A percentile compares a stretch with the other conserved stretches of the same genome.
These are phyloP conservation scores for Zygothrica quintamaculata DNA, from an alignment of 2,888 invertebrate genomes.

Conservation along the genomic window DNA sequence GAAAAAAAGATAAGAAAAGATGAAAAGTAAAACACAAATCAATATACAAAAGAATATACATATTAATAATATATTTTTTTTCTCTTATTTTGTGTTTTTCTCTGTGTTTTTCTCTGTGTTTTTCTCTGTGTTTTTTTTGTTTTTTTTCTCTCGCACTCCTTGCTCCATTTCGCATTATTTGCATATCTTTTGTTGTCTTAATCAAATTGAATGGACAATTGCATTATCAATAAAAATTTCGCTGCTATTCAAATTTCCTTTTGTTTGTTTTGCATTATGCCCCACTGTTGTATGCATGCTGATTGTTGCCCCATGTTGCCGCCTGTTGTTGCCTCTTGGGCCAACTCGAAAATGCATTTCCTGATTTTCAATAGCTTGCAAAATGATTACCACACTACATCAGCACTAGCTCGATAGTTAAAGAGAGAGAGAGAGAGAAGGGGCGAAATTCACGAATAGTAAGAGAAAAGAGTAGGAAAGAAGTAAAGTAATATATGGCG, in stretches of 20 bases:
- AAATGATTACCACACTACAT: slow-evolving; percentile 33
- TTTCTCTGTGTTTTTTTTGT: too few relatives aligned
- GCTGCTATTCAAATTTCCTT: slow-evolving; percentile 19
- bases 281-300: slow-evolving; percentile 43
- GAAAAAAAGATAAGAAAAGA: not conserved
- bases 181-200: slow-evolving; percentile 37
- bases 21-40: slow-evolving; percentile 9
- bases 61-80: slow-evolving; percentile 2
- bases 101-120: too few relatives aligned
- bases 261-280: slow-evolving; percentile 2
- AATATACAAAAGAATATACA: slow-evolving; percentile 5
- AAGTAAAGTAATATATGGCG: not conserved
- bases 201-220: slow-evolving; percentile 63
- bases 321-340: slow-evolving; percentile 18
- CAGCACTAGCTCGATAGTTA: not conserved
- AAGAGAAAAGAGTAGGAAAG: not conserved
- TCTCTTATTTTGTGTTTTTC: too few relatives aligned
- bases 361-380: slow-evolving; percentile 33
- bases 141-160: not conserved
- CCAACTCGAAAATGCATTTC: not conserved
- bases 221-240: slow-evolving; percentile 61
- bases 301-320: slow-evolving; percentile 33
- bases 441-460: not conserved
- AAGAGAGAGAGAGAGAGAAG: not conserved
- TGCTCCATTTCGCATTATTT: not conserved